Base-by-base conservation (phyloP, 2,888 invertebrate genomes). In the Pollenia amentaria region DNA sequence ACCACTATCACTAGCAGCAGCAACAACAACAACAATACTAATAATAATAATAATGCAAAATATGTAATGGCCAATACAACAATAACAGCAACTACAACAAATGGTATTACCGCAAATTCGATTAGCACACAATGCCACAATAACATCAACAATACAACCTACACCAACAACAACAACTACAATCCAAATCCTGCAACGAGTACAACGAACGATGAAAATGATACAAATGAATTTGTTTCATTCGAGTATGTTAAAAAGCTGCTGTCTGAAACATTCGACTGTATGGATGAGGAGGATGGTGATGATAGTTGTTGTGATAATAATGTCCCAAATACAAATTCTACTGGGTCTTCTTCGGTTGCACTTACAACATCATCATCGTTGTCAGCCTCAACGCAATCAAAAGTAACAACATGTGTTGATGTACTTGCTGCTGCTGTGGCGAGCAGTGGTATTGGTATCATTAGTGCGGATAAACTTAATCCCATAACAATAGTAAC, bases 241-340 rank as follows among this genome's bases (percentile, higher is more conserved):
- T 93, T 93, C 88, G 93, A 93, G 87, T 93, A 93, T 89, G 93
- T 93, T 88, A 93, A 92, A 89, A 93, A 92, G 89, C 90, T 93
- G 88, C 90, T 93, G 29, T 90, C 92, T 64, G 93, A 93, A 89
- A 90, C 91, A 70, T 92, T 91, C 84, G 93, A 92, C 51, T 89
- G 90, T 75, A 89, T 89, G 88, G 89, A 87, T 65, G 83, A 87
- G 65, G 87, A 72, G 14, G 65, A n/a, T n/a, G n/a, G 69, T 48
- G 69, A 72, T 67, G 73, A 40, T 21, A 78, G 72, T 46, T 73
- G 78, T 40, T 72, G 55, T 67, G 67, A 51, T 57, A 78, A 73
- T 72, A 79, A 73, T 72, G 62, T 29, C 40, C 51, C 60, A 69
- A 82, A 53, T 83, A 87, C 51, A 69, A 72, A 72, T 55, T 53